Evolutionary conservation across 2,113 vertebrate genomes (phyloP).

Genomic region (Psilopsiagon aurifrons): DNA sequence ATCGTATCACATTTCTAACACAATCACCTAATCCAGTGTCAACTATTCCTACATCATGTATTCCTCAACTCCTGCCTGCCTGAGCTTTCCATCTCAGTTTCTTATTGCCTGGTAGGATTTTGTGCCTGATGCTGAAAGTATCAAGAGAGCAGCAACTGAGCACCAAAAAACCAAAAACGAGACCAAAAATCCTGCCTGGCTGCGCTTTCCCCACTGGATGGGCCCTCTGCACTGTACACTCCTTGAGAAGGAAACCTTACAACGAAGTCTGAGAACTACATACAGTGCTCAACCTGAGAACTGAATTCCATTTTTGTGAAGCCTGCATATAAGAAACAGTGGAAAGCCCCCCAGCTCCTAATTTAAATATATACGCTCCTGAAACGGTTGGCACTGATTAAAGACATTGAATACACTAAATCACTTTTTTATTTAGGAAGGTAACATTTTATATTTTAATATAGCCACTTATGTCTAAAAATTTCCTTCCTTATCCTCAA

Average conservation of each 20-base stretch:
- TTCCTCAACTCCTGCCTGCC: neutral
- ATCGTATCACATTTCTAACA: neutral
- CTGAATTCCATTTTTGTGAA: neutral
- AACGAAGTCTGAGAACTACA: neutral
- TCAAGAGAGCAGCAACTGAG: neutral
- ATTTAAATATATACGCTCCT: neutral
- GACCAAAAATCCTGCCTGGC: neutral
- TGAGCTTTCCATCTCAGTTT: neutral
- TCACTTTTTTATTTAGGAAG: neutral
- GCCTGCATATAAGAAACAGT: neutral
- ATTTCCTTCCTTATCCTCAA: slow-evolving; percentile 22
- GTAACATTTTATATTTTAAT: neutral
- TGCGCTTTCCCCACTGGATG: neutral
- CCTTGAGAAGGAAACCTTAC: neutral
- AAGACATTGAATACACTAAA: neutral
- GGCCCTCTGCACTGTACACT: neutral
- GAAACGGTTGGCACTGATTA: neutral
- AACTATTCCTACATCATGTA: neutral
- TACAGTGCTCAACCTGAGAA: neutral
- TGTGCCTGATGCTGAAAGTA: neutral
- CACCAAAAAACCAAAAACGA: neutral
- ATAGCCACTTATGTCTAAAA: neutral
- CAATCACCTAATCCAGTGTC: neutral
- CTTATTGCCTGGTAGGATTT: neutral
- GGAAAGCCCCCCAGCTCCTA: neutral